Evolutionary conservation across 2,888 invertebrate species (phyloP), one percentile per base, ranked within the genome.

Genomic region (Nomada fucata): DNA sequence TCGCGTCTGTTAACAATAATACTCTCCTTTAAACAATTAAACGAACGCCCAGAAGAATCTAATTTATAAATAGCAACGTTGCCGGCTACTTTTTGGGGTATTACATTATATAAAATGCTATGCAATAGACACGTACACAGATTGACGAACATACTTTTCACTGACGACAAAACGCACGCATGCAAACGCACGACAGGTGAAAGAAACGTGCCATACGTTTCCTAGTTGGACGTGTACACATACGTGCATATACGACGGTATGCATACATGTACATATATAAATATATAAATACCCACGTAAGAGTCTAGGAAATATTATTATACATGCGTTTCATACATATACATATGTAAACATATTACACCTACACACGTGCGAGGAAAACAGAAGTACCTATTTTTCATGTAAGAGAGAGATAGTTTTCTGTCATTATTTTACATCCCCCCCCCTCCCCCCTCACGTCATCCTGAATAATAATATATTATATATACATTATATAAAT

Each of bases 341-440:
- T 82, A 85, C 79, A 86, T 77, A 86, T 87, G 72, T 87, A 87
- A 86, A 87, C 84, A 85, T 83, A 79, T 63, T 53, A 86, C 76
- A 81, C 83, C 70, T 85, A 82, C 76, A 87, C 83, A 83, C 76
- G 72, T 79, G 83, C 83, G 84, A 79, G 85, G 84, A 86, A 78
- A 84, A 86, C 83, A 89, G 85, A 84, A 73, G 86, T 86, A 85
- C 84, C 89, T 89, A 89, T 89, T 88, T 89, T 89, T 89, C 87
- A 86, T 88, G 88, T 84, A 84, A 89, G 76, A 82, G 78, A 77
- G 75, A 90, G 89, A 91, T 90, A 91, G 90, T 88, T 90, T 89
- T 78, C 88, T 89, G 91, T 90, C 91, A 91, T 91, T 88, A 89
- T 91, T 91, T 90, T 89, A 87, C 89, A 91, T 86, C 87, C 89